A percentile compares a stretch with the other conserved stretches of the same genome.
These are phyloP conservation scores for Bagarius yarrelli DNA, from an alignment of 2,113 vertebrate species.

Conservation along the genomic window DNA sequence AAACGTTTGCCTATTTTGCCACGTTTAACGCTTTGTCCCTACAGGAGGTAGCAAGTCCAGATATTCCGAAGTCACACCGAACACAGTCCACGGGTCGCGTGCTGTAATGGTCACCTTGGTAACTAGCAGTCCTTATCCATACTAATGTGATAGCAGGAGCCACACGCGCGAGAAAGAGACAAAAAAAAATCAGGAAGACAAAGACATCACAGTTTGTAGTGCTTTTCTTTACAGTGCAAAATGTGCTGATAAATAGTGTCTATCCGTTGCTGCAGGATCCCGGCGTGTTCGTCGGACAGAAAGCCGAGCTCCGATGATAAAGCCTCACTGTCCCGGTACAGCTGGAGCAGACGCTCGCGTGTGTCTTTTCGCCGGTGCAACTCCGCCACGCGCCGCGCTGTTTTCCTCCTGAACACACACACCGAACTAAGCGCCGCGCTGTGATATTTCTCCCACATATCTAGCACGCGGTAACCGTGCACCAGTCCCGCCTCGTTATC, in stretches of 20 bases:
- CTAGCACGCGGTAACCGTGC: slow-evolving; percentile 80
- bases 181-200: not conserved
- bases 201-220: slow-evolving; percentile 59
- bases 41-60: slow-evolving; percentile 73
- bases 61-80: slow-evolving; percentile 45
- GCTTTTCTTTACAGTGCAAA: slow-evolving; percentile 71
- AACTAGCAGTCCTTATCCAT: slow-evolving; percentile 45
- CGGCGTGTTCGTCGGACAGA: slow-evolving; percentile 75
- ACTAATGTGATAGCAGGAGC: slow-evolving; percentile 6
- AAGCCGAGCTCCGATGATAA: slow-evolving; percentile 72
- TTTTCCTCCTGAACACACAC: slow-evolving; percentile 78
- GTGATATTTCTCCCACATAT: slow-evolving; percentile 81
- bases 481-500: slow-evolving; percentile 83
- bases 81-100: slow-evolving; percentile 15
- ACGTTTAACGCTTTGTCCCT: slow-evolving; percentile 45
- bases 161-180: not conserved
- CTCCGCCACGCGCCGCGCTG: slow-evolving; percentile 69
- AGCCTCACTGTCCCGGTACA: slow-evolving; percentile 72
- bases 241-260: slow-evolving; percentile 78
- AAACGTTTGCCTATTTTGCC: slow-evolving; percentile 41
- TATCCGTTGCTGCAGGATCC: slow-evolving; percentile 75
- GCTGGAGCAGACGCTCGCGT: slow-evolving; percentile 66
- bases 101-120: slow-evolving; percentile 19
- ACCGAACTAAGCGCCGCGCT: slow-evolving; percentile 72
- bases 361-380: slow-evolving; percentile 70